Conservation (phyloP, 2,113 vertebrate genomes). For the Eulemur macaco region DNA sequence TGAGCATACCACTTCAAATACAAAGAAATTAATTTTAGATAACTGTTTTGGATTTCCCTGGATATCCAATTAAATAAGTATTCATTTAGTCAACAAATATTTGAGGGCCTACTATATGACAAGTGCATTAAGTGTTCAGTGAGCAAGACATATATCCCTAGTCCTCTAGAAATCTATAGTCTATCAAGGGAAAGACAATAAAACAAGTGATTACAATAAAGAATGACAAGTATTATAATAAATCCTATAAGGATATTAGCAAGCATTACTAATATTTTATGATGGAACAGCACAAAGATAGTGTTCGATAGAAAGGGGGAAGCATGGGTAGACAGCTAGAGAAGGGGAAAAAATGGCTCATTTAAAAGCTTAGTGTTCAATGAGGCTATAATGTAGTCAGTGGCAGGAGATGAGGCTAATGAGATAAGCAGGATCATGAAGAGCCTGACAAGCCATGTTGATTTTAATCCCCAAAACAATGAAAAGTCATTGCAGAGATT, state of each 20-base stretch:
- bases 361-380: neutral
- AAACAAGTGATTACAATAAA: neutral
- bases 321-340: neutral
- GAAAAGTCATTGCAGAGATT: neutral
- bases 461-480: neutral
- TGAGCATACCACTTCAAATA: neutral
- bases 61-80: neutral
- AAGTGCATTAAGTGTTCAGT: neutral
- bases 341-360: neutral
- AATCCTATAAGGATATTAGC: neutral
- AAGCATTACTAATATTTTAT: neutral
- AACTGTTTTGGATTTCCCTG: neutral
- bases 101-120: neutral
- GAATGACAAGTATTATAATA: neutral
- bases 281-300: neutral
- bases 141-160: neutral
- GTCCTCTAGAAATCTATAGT: neutral
- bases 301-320: neutral
- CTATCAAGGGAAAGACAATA: neutral
- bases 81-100: neutral
- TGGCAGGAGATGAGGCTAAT: neutral
- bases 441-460: neutral
- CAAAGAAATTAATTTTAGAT: constrained; percentile 2
- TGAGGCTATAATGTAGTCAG: neutral
- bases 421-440: neutral